These are phyloP conservation scores for Avahi laniger DNA, from an alignment of 2,797 vertebrate genomes.

Conservation along the genomic window DNA sequence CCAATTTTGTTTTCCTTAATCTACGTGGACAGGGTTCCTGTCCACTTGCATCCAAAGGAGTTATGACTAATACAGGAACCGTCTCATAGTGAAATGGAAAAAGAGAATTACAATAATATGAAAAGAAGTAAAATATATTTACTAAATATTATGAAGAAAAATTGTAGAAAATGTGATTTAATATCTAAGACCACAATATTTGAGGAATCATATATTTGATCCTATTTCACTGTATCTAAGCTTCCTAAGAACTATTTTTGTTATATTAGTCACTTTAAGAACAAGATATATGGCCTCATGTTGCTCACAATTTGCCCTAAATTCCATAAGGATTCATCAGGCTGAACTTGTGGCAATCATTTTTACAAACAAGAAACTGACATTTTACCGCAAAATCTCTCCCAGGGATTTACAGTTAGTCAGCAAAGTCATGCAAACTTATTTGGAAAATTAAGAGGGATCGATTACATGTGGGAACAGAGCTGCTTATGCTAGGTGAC, in stretches of 20 bases:
- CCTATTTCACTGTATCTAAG: background rate
- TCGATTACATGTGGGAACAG: conserved; percentile 15
- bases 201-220: background rate
- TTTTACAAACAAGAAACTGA: conserved; percentile 61
- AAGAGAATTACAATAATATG: background rate
- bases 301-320: conserved; percentile 16
- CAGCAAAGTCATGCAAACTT: conserved; percentile 39
- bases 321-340: conserved; percentile 59
- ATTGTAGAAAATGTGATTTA: background rate
- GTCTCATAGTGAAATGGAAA: background rate
- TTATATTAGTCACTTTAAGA: conserved; percentile 39
- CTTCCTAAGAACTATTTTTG: conserved; percentile 16
- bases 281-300: background rate
- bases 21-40: background rate
- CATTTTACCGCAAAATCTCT: conserved; percentile 65
- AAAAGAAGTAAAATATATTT: background rate
- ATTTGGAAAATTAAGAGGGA: conserved; percentile 43
- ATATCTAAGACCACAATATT: background rate
- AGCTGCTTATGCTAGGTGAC: background rate
- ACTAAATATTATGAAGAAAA: conserved; percentile 4
- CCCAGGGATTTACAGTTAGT: conserved; percentile 47
- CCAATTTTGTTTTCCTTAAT: background rate
- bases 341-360: conserved; percentile 43
- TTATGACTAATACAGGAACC: background rate
- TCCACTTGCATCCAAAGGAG: background rate